phyloP scores from a whole-genome alignment of 1,140 invertebrate species.

The Adelges cooleyi region DNA sequence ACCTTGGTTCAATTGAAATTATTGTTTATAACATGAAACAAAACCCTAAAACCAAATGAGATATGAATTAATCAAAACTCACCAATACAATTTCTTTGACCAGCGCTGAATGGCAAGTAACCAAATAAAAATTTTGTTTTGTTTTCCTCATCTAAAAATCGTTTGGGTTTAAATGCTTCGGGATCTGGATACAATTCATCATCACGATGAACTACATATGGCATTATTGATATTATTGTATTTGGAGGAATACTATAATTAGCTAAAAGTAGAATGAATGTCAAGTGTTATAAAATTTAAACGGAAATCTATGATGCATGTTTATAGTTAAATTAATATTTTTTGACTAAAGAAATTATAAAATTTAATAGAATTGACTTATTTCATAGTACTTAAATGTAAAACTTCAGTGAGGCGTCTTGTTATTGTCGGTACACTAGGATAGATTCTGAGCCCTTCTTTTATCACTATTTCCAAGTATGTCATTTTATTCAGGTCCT shows the following conservation, averaged over 20 bases:
- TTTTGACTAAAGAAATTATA: no score
- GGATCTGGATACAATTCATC: slow-evolving; percentile 59
- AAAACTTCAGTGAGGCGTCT: slow-evolving; percentile 45
- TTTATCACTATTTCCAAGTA: slow-evolving; percentile 52
- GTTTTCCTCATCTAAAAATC: slow-evolving; percentile 51
- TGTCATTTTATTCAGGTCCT: slow-evolving; percentile 46
- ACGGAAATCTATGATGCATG: no score
- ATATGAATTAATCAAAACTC: slow-evolving; percentile 23
- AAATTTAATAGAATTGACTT: not conserved
- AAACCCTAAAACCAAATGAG: not conserved
- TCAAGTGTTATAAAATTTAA: no score
- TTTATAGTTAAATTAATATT: no score
- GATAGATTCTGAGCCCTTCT: slow-evolving; percentile 51
- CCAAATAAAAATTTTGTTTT: slow-evolving; percentile 43
- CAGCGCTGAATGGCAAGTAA: slow-evolving; percentile 62
- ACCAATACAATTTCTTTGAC: slow-evolving; percentile 63
- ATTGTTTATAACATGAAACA: not conserved
- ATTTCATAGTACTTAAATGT: slow-evolving; percentile 47
- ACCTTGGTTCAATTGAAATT: not conserved
- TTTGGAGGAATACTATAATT: slow-evolving; percentile 41
- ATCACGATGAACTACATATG: slow-evolving; percentile 52
- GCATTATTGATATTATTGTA: slow-evolving; percentile 39
- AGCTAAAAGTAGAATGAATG: no score
- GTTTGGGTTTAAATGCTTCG: slow-evolving; percentile 58
- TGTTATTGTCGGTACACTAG: slow-evolving; percentile 50